Percentiles rank a stretch among this genome's conserved stretches.
These are phyloP conservation scores for Anas acuta DNA, from an alignment of 2,797 vertebrate species.

Conservation along the genomic window DNA sequence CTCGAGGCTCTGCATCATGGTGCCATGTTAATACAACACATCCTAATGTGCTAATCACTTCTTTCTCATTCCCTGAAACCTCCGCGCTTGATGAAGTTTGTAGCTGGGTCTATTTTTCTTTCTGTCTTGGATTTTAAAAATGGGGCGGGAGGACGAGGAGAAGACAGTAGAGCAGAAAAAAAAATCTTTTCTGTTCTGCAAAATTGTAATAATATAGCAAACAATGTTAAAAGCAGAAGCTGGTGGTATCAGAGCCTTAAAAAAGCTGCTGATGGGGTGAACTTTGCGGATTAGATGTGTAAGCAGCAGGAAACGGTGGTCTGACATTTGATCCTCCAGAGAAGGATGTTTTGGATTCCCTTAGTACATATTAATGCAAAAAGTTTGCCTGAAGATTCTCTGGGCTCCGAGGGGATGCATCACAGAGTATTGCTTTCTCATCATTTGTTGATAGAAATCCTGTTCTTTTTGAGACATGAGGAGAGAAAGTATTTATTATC, in stretches of 20 bases:
- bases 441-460: conserved; percentile 70
- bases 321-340: conserved; percentile 68
- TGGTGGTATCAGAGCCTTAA: conserved; percentile 36
- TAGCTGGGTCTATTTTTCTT: conserved; percentile 8
- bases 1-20: neutral
- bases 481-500: conserved; percentile 68
- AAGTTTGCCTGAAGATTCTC: conserved; percentile 38
- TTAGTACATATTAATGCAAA: conserved; percentile 63
- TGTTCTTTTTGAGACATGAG: conserved; percentile 56
- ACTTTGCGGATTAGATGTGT: conserved; percentile 61
- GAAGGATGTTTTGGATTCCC: conserved; percentile 60
- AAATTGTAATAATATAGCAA: neutral
- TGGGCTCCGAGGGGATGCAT: conserved; percentile 4
- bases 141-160: neutral
- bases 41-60: neutral
- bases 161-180: neutral
- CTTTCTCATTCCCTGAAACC: neutral
- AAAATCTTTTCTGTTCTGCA: neutral
- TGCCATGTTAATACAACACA: neutral
- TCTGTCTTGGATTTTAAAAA: neutral
- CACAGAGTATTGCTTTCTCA: conserved; percentile 65
- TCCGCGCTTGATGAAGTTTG: neutral
- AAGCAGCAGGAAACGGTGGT: conserved; percentile 44
- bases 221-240: conserved; percentile 8
- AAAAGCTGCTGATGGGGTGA: conserved; percentile 67